phyloP scores from a whole-genome alignment of 2,888 invertebrate genomes.

The Latheticus oryzae region DNA sequence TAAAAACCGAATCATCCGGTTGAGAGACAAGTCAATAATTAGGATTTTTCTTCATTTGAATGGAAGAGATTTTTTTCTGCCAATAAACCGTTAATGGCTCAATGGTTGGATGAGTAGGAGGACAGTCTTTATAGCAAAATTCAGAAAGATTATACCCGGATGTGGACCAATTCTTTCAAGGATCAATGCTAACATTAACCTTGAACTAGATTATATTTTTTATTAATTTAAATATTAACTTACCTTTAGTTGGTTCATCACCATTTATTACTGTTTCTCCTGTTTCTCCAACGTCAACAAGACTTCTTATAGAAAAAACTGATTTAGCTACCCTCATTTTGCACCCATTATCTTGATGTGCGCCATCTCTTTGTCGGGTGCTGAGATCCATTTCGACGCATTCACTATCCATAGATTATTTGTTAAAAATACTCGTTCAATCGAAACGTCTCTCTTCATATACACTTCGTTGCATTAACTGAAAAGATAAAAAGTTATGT shows the following conservation, averaged over 20 bases:
- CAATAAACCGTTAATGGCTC: constrained; percentile 15
- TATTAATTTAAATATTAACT: too few relatives aligned
- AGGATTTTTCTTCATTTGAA: constrained; percentile 29
- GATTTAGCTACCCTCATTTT: constrained; percentile 71
- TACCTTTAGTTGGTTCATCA: constrained; percentile 45
- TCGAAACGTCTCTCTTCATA: constrained; percentile 21
- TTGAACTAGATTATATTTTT: too few relatives aligned
- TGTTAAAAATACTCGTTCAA: constrained; percentile 18
- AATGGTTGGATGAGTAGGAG: constrained; percentile 11
- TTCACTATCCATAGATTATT: constrained; percentile 53
- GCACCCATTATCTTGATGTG: constrained; percentile 58
- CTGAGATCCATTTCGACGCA: constrained; percentile 67
- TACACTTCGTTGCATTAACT: constrained; percentile 24
- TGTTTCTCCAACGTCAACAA: constrained; percentile 69
- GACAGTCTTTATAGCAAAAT: too few relatives aligned
- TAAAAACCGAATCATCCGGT: constrained; percentile 32
- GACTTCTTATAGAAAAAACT: constrained; percentile 71
- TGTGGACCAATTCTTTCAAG: too few relatives aligned
- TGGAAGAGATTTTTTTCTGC: constrained; percentile 18
- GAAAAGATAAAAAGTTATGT: constrained; percentile 30
- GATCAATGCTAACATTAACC: too few relatives aligned
- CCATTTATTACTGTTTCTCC: constrained; percentile 51
- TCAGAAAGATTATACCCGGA: too few relatives aligned
- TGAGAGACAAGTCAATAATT: constrained; percentile 35
- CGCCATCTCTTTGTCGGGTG: constrained; percentile 61